phyloP scores from a whole-genome alignment of 1,140 invertebrate genomes.

The Aleiodes sp. region DNA sequence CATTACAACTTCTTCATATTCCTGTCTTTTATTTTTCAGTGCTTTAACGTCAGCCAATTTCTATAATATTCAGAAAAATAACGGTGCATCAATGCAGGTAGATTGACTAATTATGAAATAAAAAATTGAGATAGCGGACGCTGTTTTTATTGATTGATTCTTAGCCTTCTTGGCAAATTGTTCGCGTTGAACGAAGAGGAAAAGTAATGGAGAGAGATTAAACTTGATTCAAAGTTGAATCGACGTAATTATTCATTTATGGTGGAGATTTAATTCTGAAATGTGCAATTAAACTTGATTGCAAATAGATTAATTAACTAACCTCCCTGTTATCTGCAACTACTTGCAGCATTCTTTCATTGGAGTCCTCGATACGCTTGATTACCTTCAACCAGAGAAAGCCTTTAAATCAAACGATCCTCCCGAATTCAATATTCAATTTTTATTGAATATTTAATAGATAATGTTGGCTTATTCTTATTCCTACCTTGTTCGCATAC shows the following conservation, averaged over 20 bases:
- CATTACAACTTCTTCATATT: conserved; percentile 53
- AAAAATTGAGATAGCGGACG: too few species aligned
- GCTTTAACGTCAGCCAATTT: conserved; percentile 46
- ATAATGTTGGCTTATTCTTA: too few species aligned
- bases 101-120: too few species aligned
- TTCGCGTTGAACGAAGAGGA: too few species aligned
- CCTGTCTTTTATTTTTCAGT: conserved; percentile 50
- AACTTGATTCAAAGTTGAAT: neutral
- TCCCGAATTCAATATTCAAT: too few species aligned
- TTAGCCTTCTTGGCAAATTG: too few species aligned
- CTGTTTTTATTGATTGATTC: too few species aligned
- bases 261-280: neutral
- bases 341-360: conserved; percentile 46
- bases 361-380: conserved; percentile 51
- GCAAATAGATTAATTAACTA: conserved; percentile 34
- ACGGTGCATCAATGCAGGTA: too few species aligned
- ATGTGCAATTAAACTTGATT: neutral
- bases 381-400: conserved; percentile 49
- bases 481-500: conserved; percentile 57
- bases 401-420: neutral
- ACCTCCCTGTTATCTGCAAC: conserved; percentile 53
- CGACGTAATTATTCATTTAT: too few species aligned
- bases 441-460: neutral
- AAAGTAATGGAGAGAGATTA: too few species aligned
- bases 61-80: conserved; percentile 46